These are phyloP conservation scores for Deroptyus accipitrinus DNA, from an alignment of 2,113 vertebrate species.

Conservation along the genomic window DNA sequence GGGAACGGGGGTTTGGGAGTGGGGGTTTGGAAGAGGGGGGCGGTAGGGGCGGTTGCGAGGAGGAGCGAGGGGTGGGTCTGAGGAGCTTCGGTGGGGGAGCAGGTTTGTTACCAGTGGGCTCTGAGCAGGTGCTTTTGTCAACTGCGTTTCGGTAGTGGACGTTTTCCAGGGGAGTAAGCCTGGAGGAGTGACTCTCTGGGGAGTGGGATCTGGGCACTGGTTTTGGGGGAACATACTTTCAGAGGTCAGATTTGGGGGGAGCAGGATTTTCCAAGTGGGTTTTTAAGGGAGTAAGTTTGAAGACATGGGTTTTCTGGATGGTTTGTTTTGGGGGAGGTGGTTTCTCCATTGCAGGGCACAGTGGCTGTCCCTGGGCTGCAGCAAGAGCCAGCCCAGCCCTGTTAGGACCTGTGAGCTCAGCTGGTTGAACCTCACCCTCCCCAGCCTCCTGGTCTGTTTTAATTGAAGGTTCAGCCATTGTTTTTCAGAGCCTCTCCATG, in stretches of 20 bases:
- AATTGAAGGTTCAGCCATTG: not conserved
- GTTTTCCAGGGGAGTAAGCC: not conserved
- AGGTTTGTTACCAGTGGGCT: not conserved
- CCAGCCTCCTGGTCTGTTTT: not conserved
- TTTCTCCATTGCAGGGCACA: not conserved
- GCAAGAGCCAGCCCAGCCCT: not conserved
- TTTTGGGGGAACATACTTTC: not conserved
- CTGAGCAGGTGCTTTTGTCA: not conserved
- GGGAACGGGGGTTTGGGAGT: not conserved
- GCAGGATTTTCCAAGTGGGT: not conserved
- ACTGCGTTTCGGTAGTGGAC: not conserved
- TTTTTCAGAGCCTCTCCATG: fast-evolving
- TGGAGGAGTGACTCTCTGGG: not conserved
- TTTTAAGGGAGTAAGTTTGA: not conserved
- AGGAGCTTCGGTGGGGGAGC: not conserved
- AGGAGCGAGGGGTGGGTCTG: not conserved
- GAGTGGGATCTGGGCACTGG: not conserved
- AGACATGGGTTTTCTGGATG: not conserved
- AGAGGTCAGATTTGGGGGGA: not conserved
- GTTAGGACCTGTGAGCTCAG: not conserved
- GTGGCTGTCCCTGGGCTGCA: not conserved
- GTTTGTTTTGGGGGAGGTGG: too few relatives aligned
- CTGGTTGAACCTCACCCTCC: not conserved
- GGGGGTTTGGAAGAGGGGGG: not conserved
- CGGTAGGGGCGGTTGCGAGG: not conserved